Evolutionary conservation across 64 coral and sea anemone genomes (phyloP).

Genomic region (Catalaphyllia jardinei): DNA sequence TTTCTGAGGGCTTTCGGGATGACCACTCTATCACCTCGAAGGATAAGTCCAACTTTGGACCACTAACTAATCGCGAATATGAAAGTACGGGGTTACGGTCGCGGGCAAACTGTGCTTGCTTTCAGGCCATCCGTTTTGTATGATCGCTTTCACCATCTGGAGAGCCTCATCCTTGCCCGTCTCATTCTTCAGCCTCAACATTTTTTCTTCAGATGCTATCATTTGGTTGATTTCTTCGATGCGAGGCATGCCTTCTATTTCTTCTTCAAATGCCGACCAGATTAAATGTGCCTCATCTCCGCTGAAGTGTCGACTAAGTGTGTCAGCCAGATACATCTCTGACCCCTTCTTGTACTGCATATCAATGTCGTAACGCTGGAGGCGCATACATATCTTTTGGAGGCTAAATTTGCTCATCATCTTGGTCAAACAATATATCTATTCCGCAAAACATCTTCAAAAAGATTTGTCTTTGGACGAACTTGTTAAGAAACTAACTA

Average conservation of each 20-base stretch:
- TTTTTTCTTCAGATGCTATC: neutral
- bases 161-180: constrained; percentile 12
- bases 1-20: constrained; percentile 17
- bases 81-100: neutral
- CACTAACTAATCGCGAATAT: constrained; percentile 2
- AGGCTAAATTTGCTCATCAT: too few species aligned
- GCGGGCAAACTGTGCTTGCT: neutral
- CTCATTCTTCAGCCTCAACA: neutral
- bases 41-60: constrained; percentile 36
- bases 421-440: too few species aligned
- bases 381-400: neutral
- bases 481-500: too few species aligned
- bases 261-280: neutral
- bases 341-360: constrained; percentile 16
- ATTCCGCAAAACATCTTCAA: too few species aligned
- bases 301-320: neutral
- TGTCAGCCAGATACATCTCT: constrained; percentile 9
- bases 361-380: constrained; percentile 1
- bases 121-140: neutral
- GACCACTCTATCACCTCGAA: constrained; percentile 10
- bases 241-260: neutral
- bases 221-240: neutral
- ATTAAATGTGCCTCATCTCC: neutral
- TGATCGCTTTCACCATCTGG: too few species aligned
- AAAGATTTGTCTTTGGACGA: too few species aligned